phyloP scores from a whole-genome alignment of 2,113 vertebrate species.

The Agelaius tricolor region DNA sequence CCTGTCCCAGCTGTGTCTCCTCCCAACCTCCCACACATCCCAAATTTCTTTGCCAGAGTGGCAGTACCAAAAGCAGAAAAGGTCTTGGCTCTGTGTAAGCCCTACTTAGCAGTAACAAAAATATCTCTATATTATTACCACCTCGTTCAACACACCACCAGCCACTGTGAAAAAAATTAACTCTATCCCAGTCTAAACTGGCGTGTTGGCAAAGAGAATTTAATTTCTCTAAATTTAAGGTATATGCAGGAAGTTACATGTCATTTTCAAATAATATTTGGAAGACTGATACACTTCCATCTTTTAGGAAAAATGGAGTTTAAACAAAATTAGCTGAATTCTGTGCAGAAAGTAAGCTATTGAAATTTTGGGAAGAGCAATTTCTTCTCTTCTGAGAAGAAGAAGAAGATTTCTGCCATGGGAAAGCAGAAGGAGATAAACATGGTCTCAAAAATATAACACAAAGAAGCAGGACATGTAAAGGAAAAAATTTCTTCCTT shows the following conservation, averaged over 20 bases:
- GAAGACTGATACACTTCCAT: neutral
- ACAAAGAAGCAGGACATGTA: neutral
- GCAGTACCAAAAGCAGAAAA: neutral
- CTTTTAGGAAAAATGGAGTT: neutral
- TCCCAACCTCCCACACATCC: rapidly evolving
- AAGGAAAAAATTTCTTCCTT: neutral
- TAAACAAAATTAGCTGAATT: neutral
- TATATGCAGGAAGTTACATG: neutral
- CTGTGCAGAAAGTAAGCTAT: neutral
- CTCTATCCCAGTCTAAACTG: neutral
- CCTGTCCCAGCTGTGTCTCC: neutral
- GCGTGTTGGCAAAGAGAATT: neutral
- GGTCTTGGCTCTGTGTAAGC: neutral
- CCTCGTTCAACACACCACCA: neutral
- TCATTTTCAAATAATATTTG: neutral
- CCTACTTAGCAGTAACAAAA: neutral
- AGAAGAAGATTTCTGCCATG: neutral
- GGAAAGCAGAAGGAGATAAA: neutral
- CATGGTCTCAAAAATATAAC: neutral
- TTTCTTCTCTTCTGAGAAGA: neutral
- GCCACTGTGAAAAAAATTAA: neutral
- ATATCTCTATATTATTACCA: neutral
- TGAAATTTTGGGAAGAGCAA: neutral
- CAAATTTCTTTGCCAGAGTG: rapidly evolving
- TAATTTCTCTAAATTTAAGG: neutral